phyloP scores from a whole-genome alignment of 2,888 invertebrate species.

The Venusia cambrica region DNA sequence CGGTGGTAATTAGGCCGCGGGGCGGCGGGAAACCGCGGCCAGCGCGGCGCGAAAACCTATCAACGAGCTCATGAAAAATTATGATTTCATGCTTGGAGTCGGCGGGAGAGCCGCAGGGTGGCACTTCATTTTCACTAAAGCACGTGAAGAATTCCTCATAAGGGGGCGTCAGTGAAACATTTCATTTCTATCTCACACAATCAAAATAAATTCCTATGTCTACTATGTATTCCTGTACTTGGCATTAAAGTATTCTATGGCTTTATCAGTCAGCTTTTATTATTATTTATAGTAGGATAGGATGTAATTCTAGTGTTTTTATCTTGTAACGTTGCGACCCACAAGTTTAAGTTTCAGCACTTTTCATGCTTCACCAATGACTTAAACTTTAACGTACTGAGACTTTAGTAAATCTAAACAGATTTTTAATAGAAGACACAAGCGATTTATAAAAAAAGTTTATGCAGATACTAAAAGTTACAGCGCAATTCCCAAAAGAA shows the following conservation, averaged over 20 bases:
- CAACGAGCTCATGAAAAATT: slow-evolving; percentile 80
- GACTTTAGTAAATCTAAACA: too few species aligned
- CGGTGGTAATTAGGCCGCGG: slow-evolving; percentile 79
- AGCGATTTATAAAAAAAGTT: slow-evolving; percentile 23
- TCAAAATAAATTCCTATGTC: too few species aligned
- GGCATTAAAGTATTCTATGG: too few species aligned
- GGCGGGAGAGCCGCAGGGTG: slow-evolving; percentile 51
- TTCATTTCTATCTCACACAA: slow-evolving; percentile 37
- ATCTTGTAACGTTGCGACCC: too few species aligned
- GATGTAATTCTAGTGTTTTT: too few species aligned
- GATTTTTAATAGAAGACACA: too few species aligned
- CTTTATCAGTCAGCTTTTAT: too few species aligned
- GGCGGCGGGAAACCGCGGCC: slow-evolving; percentile 79
- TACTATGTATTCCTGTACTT: too few species aligned
- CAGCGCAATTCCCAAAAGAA: slow-evolving; percentile 16
- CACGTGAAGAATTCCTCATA: slow-evolving; percentile 56
- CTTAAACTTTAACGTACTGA: too few species aligned
- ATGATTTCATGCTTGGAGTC: slow-evolving; percentile 72
- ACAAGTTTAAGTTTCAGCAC: too few species aligned
- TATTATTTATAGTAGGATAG: too few species aligned
- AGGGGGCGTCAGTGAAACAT: slow-evolving; percentile 46
- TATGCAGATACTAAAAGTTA: slow-evolving; percentile 7
- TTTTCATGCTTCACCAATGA: too few species aligned
- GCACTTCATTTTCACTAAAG: slow-evolving; percentile 60
- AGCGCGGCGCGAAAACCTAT: slow-evolving; percentile 77